Percentiles rank a stretch among this genome's conserved stretches.
phyloP scores from a whole-genome alignment of 92 coral and sea anemone genomes.

The Blastomussa wellsi region DNA sequence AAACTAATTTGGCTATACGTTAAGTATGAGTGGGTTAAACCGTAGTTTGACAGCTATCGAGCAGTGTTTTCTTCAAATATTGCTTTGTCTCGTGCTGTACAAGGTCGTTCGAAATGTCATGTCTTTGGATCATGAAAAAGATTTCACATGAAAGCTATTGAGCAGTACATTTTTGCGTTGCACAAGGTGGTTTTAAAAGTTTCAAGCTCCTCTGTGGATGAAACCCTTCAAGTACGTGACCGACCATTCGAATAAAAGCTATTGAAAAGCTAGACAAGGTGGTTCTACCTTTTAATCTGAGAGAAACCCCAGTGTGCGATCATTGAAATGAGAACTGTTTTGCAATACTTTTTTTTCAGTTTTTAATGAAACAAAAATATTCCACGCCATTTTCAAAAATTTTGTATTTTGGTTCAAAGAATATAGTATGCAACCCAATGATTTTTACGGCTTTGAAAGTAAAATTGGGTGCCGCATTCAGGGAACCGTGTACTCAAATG shows the following conservation, averaged over 20 bases:
- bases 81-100: background rate
- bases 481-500: background rate
- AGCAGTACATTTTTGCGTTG: background rate
- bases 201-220: background rate
- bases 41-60: background rate
- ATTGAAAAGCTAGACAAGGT: background rate
- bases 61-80: background rate
- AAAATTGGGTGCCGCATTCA: background rate
- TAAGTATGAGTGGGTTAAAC: background rate
- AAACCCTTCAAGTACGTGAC: background rate
- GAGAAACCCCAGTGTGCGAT: background rate
- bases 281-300: background rate
- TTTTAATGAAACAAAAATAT: too few relatives aligned
- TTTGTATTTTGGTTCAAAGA: background rate
- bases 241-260: background rate
- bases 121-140: background rate
- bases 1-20: too few relatives aligned
- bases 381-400: background rate
- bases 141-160: background rate
- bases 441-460: background rate
- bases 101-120: background rate
- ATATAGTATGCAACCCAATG: background rate
- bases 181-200: background rate
- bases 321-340: background rate
- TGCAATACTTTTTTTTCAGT: background rate